Evolutionary conservation across 2,888 invertebrate species (phyloP).

Genomic region (Oscheius sp.): DNA sequence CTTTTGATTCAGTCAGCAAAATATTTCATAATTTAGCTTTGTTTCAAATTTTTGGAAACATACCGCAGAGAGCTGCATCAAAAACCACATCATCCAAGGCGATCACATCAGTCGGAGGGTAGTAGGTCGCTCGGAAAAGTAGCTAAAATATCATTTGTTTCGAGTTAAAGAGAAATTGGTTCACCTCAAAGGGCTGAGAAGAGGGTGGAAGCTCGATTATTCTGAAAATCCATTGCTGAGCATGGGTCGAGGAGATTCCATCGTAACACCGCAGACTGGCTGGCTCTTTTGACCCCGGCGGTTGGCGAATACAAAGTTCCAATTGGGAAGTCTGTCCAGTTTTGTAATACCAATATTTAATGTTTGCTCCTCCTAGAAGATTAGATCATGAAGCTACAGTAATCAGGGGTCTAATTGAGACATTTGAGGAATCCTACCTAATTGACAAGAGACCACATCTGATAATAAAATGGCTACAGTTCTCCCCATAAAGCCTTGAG

Average conservation of each 20-base stretch:
- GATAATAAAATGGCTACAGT: constrained; percentile 56
- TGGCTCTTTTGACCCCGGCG: constrained; percentile 58
- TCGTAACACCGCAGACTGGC: constrained; percentile 60
- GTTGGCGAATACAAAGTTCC: constrained; percentile 63
- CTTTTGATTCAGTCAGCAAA: not conserved
- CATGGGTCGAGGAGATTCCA: constrained; percentile 54
- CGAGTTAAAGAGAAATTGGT: not conserved
- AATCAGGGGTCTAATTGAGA: no score
- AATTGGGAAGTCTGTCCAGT: constrained; percentile 56
- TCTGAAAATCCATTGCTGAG: constrained; percentile 64
- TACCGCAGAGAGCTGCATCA: constrained; percentile 64
- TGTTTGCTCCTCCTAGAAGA: constrained; percentile 53
- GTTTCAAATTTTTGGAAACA: no score
- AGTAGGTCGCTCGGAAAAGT: constrained; percentile 60
- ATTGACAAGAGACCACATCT: constrained; percentile 61
- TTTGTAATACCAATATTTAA: constrained; percentile 67
- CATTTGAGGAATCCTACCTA: constrained; percentile 36
- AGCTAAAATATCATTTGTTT: constrained; percentile 42
- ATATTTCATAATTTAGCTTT: no score
- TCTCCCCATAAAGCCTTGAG: constrained; percentile 53
- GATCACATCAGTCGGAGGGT: constrained; percentile 58
- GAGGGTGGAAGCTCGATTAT: constrained; percentile 62
- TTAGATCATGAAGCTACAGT: no score
- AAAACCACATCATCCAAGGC: constrained; percentile 65
- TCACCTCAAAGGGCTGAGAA: constrained; percentile 62